A percentile compares a stretch with the other conserved stretches of the same genome.
These are phyloP conservation scores for Theocolax elegans DNA, from an alignment of 1,140 invertebrate genomes.

Conservation along the genomic window DNA sequence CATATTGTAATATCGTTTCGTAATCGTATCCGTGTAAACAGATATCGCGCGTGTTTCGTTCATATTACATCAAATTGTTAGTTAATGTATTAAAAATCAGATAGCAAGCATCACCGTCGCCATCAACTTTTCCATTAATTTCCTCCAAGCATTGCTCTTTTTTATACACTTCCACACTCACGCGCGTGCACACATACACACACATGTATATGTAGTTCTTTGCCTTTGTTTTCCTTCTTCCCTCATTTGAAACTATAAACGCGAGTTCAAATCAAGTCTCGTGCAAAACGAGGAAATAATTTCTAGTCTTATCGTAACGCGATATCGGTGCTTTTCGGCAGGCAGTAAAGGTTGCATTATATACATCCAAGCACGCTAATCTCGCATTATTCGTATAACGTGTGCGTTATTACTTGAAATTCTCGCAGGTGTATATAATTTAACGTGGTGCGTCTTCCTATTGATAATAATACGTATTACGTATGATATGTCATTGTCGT, in stretches of 20 bases:
- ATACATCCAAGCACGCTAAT: constrained; percentile 16
- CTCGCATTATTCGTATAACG: constrained; percentile 11
- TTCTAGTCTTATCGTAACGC: constrained; percentile 2
- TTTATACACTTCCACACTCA: neutral
- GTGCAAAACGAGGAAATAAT: constrained; percentile 28
- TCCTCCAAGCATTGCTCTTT: neutral
- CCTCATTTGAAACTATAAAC: constrained; percentile 41
- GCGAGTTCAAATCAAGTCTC: constrained; percentile 25
- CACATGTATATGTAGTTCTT: too few species aligned
- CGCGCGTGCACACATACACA: too few species aligned
- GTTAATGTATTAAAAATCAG: constrained; percentile 10
- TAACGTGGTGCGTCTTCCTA: neutral
- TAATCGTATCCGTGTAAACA: too few species aligned
- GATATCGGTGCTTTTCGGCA: neutral
- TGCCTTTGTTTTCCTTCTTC: constrained; percentile 31
- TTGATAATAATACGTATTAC: constrained; percentile 10
- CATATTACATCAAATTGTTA: neutral
- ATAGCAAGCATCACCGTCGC: neutral
- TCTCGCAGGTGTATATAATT: constrained; percentile 3
- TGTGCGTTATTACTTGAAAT: constrained; percentile 30
- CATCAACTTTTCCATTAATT: constrained; percentile 15
- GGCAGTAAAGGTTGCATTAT: neutral
- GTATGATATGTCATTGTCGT: too few species aligned
- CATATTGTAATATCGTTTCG: too few species aligned
- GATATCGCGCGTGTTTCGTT: too few species aligned